Evolutionary conservation across 2,888 invertebrate genomes (phyloP).

Genomic region (Hyposoter dolosus): DNA sequence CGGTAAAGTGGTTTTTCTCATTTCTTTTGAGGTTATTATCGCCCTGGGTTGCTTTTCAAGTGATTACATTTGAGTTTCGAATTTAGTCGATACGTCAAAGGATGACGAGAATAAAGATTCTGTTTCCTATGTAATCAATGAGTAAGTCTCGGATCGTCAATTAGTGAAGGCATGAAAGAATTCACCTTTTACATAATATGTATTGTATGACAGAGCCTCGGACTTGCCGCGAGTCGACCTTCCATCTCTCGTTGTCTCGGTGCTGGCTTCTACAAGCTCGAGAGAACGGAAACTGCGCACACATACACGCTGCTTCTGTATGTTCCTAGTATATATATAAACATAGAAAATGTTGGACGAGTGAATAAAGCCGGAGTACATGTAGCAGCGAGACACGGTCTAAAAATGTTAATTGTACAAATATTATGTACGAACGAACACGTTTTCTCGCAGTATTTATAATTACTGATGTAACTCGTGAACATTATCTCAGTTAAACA

Average conservation of each 20-base stretch:
- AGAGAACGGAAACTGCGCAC: slow-evolving; percentile 23
- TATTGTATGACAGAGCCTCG: slow-evolving; percentile 37
- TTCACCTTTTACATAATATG: slow-evolving; percentile 10
- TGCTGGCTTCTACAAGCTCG: slow-evolving; percentile 9
- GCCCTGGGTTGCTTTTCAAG: not conserved
- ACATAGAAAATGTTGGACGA: slow-evolving; percentile 3
- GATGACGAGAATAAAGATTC: not conserved
- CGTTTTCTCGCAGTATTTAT: slow-evolving; percentile 33
- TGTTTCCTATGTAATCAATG: not conserved
- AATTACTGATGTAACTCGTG: slow-evolving; percentile 39
- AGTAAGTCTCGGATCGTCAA: not conserved
- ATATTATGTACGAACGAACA: slow-evolving; percentile 22
- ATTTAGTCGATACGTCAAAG: not conserved
- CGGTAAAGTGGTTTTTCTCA: not conserved
- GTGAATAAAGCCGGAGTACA: slow-evolving; percentile 19
- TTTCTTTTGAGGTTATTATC: not conserved
- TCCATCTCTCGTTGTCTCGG: slow-evolving; percentile 46
- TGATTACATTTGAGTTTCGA: not conserved
- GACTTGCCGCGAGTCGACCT: slow-evolving; percentile 61
- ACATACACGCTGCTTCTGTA: not conserved
- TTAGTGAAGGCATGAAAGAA: slow-evolving; percentile 24
- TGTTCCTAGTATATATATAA: not conserved
- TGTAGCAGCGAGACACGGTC: slow-evolving; percentile 33
- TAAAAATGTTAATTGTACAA: slow-evolving; percentile 23
- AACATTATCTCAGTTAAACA: slow-evolving; percentile 9